phyloP scores from a whole-genome alignment of 2,888 invertebrate species.

The Boloria selene region DNA sequence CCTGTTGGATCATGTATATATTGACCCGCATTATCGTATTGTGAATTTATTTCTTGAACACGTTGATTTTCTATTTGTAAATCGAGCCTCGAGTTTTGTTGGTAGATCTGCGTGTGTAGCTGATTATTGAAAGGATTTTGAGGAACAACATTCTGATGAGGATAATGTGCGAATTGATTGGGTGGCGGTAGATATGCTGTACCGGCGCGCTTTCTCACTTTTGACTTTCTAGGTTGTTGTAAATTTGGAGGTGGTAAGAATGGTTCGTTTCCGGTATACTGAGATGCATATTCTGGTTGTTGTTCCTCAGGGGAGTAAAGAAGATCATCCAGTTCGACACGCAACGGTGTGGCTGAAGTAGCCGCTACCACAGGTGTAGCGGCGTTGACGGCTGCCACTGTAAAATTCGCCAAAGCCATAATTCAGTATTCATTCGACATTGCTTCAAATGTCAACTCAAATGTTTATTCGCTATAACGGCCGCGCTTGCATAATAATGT shows the following conservation, averaged over 20 bases:
- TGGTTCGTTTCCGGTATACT: slow-evolving; percentile 60
- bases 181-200: slow-evolving; percentile 72
- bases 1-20: slow-evolving; percentile 74
- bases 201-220: slow-evolving; percentile 74
- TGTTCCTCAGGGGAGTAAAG: slow-evolving; percentile 67
- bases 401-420: slow-evolving; percentile 77
- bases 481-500: slow-evolving; percentile 64
- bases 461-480: slow-evolving; percentile 54
- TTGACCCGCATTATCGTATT: slow-evolving; percentile 70
- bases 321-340: slow-evolving; percentile 67
- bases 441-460: slow-evolving; percentile 57
- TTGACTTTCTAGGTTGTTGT: slow-evolving; percentile 56
- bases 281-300: slow-evolving; percentile 53
- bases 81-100: slow-evolving; percentile 69
- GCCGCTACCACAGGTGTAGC: slow-evolving; percentile 64
- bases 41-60: slow-evolving; percentile 64
- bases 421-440: slow-evolving; percentile 65
- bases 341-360: slow-evolving; percentile 61
- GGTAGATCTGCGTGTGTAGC: slow-evolving; percentile 69
- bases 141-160: slow-evolving; percentile 60
- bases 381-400: slow-evolving; percentile 60
- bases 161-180: slow-evolving; percentile 72
- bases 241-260: slow-evolving; percentile 59
- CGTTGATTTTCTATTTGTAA: slow-evolving; percentile 69
- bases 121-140: slow-evolving; percentile 67